Conservation (phyloP, 2,113 vertebrate species). For the Panthera leo region DNA sequence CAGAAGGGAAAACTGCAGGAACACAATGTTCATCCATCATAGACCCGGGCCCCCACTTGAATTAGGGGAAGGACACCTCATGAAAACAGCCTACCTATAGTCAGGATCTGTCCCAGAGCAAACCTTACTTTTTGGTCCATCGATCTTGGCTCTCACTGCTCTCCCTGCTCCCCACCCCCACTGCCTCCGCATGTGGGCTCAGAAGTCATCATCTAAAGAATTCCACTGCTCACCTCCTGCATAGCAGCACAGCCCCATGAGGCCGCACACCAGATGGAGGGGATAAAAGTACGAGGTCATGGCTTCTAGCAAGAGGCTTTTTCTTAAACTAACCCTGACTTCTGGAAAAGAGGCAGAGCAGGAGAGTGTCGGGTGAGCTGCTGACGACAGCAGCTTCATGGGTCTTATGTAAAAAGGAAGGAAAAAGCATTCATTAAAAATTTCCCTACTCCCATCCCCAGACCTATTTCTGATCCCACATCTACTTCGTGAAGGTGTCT, state of each 20-base stretch:
- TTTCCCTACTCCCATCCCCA: slow-evolving; percentile 36
- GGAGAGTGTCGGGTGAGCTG: slow-evolving; percentile 70
- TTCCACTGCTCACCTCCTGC: slow-evolving; percentile 81
- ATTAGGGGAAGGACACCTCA: slow-evolving; percentile 39
- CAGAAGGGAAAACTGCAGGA: slow-evolving; percentile 69
- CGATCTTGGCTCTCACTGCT: slow-evolving; percentile 70
- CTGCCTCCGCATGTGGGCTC: slow-evolving; percentile 78
- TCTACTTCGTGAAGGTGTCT: slow-evolving; percentile 21
- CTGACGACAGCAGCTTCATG: slow-evolving; percentile 72
- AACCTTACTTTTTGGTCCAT: slow-evolving; percentile 70
- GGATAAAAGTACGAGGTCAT: slow-evolving; percentile 81
- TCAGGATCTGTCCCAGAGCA: slow-evolving; percentile 33
- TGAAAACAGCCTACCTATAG: slow-evolving; percentile 48
- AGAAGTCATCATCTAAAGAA: slow-evolving; percentile 81
- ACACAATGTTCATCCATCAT: slow-evolving; percentile 55
- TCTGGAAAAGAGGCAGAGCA: slow-evolving; percentile 73
- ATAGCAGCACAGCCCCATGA: slow-evolving; percentile 80
- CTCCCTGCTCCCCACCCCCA: slow-evolving; percentile 71
- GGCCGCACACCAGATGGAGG: slow-evolving; percentile 80
- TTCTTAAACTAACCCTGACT: slow-evolving; percentile 81
- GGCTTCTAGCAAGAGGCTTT: slow-evolving; percentile 80
- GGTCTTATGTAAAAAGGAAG: slow-evolving; percentile 60
- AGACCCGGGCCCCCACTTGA: background rate
- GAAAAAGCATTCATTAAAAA: slow-evolving; percentile 53
- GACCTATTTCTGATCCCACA: background rate